Evolutionary conservation across 2,797 vertebrate genomes (phyloP).

Genomic region (Eremophila alpestris): DNA sequence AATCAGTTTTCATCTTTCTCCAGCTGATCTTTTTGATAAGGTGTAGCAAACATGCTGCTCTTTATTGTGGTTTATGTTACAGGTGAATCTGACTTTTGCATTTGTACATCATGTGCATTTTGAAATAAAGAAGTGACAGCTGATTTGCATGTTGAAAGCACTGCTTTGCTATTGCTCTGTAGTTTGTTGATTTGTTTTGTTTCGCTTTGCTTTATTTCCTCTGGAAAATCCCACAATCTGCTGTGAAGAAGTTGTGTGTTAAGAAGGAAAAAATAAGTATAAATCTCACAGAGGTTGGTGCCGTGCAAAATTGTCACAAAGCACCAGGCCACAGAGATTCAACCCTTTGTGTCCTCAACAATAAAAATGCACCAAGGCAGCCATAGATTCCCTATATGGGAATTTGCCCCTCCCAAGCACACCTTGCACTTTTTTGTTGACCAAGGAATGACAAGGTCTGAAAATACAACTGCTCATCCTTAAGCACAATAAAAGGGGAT

Average conservation of each 20-base stretch:
- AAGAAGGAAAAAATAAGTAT: background rate
- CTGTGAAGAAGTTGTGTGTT: background rate
- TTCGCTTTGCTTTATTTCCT: background rate
- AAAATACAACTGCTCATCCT: background rate
- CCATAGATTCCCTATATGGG: background rate
- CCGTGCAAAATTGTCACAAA: background rate
- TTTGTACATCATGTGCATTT: background rate
- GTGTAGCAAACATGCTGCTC: background rate
- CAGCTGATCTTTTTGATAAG: background rate
- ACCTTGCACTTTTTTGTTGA: background rate
- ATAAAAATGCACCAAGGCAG: background rate
- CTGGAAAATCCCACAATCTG: background rate
- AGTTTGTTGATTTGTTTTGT: background rate
- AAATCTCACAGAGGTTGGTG: background rate
- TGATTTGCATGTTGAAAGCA: background rate
- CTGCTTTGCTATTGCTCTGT: background rate
- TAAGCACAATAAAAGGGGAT: background rate
- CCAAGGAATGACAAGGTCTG: background rate
- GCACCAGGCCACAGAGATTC: background rate
- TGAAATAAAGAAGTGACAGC: background rate
- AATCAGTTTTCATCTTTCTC: background rate
- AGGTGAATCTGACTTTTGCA: background rate
- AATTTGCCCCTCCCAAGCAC: slow-evolving; percentile 9
- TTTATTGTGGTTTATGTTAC: background rate
- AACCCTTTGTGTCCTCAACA: background rate